These are phyloP conservation scores for Loripinus fragilis DNA, from an alignment of 2,888 invertebrate species.

Conservation along the genomic window DNA sequence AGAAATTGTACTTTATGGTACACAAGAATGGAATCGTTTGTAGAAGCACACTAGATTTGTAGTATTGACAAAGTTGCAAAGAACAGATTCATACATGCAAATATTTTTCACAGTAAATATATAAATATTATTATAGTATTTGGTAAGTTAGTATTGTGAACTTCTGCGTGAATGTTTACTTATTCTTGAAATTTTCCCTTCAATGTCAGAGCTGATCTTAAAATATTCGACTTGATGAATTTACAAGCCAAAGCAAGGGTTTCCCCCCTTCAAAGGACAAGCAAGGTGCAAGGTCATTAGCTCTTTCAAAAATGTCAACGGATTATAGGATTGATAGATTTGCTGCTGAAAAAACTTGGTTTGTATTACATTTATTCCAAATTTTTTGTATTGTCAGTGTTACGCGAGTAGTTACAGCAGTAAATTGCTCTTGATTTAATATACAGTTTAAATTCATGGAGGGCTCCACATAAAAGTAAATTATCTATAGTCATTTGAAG, in stretches of 20 bases:
- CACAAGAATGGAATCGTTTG: too few relatives aligned
- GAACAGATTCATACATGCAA: too few relatives aligned
- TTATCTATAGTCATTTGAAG: too few relatives aligned
- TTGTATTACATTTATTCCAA: slow-evolving; percentile 57
- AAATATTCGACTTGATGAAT: slow-evolving; percentile 71
- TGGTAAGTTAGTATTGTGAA: not conserved
- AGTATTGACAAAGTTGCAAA: too few relatives aligned
- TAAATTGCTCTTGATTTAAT: too few relatives aligned
- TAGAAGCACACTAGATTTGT: too few relatives aligned
- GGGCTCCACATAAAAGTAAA: too few relatives aligned
- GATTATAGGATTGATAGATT: slow-evolving; percentile 25
- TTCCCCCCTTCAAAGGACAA: slow-evolving; percentile 49
- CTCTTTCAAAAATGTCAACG: slow-evolving; percentile 52
- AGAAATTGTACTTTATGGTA: too few relatives aligned
- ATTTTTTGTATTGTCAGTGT: slow-evolving; percentile 24
- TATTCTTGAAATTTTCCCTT: slow-evolving; percentile 72
- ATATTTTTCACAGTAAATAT: too few relatives aligned
- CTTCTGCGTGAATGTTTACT: slow-evolving; percentile 49
- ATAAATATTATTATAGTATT: not conserved
- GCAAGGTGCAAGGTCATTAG: slow-evolving; percentile 51
- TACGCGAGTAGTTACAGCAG: not conserved
- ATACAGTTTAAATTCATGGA: too few relatives aligned
- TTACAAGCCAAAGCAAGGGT: slow-evolving; percentile 72
- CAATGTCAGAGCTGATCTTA: slow-evolving; percentile 78
- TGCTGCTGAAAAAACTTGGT: slow-evolving; percentile 49